phyloP scores from a whole-genome alignment of 2,113 vertebrate genomes.

The Clarias gariepinus region DNA sequence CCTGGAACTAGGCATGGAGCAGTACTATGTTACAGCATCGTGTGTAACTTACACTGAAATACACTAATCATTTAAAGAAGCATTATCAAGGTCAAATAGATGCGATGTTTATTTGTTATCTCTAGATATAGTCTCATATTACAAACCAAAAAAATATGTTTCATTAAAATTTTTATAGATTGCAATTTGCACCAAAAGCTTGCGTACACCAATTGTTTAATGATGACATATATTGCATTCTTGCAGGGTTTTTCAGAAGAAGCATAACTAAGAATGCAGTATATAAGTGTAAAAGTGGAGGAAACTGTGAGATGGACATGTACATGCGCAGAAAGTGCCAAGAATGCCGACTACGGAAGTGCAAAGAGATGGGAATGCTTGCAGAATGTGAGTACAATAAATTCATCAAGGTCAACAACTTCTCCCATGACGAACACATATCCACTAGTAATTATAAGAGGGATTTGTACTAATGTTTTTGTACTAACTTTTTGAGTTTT shows the following conservation, averaged over 20 bases:
- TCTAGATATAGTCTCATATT: not conserved
- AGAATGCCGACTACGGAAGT: constrained; percentile 93
- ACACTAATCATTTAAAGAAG: constrained; percentile 20
- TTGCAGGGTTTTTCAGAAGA: constrained; percentile 92
- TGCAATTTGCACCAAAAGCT: not conserved
- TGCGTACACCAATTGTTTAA: not conserved
- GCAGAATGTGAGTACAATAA: constrained; percentile 90
- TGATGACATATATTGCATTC: not conserved
- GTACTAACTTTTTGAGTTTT: too few relatives aligned
- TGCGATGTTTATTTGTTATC: not conserved
- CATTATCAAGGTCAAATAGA: constrained; percentile 6
- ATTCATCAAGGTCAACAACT: not conserved
- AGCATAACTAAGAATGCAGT: constrained; percentile 98
- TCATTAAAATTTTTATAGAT: not conserved
- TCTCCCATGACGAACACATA: not conserved
- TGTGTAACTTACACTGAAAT: constrained; percentile 23
- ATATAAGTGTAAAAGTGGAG: constrained; percentile 97
- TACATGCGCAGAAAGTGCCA: constrained; percentile 99
- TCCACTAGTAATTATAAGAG: not conserved
- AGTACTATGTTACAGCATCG: constrained; percentile 47
- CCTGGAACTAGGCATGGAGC: constrained; percentile 33
- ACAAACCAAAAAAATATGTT: not conserved
- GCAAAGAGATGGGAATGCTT: constrained; percentile 98
- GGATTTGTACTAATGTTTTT: not conserved
- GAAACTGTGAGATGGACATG: constrained; percentile 99